Evolutionary conservation across 2,888 invertebrate species (phyloP).

Genomic region (Agonopterix arenella): DNA sequence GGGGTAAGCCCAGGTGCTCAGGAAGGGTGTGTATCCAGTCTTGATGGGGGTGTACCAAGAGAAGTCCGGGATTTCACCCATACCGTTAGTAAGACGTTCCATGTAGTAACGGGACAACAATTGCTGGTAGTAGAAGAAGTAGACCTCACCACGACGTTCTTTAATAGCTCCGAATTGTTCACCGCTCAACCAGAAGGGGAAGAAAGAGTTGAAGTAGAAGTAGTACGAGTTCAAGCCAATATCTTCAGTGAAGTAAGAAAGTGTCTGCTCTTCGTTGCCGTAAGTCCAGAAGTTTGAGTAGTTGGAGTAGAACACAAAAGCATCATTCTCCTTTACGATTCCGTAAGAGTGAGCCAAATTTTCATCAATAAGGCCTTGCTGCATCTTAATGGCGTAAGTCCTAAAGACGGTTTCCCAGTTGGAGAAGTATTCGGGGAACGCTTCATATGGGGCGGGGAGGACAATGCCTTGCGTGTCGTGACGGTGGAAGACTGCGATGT

Average conservation of each 20-base stretch:
- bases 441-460: slow-evolving; percentile 81
- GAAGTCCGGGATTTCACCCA: slow-evolving; percentile 77
- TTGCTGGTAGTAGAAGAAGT: slow-evolving; percentile 81
- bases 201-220: slow-evolving; percentile 78
- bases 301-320: slow-evolving; percentile 73
- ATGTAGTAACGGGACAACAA: slow-evolving; percentile 82
- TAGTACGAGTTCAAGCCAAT: slow-evolving; percentile 82
- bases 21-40: slow-evolving; percentile 43
- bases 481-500: slow-evolving; percentile 77
- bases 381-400: slow-evolving; percentile 64
- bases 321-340: slow-evolving; percentile 48
- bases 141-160: slow-evolving; percentile 80
- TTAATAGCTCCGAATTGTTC: slow-evolving; percentile 27
- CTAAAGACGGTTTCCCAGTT: slow-evolving; percentile 61
- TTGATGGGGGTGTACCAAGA: slow-evolving; percentile 79
- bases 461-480: slow-evolving; percentile 74
- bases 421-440: slow-evolving; percentile 80
- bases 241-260: slow-evolving; percentile 84
- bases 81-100: slow-evolving; percentile 80
- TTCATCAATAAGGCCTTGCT: slow-evolving; percentile 34
- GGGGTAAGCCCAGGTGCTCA: slow-evolving; percentile 40
- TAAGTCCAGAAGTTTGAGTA: slow-evolving; percentile 72
- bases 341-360: slow-evolving; percentile 48
- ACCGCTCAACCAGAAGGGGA: slow-evolving; percentile 79
- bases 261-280: slow-evolving; percentile 73